Base-by-base conservation (phyloP, 2,888 invertebrate species). In the Lithophane leautieri region DNA sequence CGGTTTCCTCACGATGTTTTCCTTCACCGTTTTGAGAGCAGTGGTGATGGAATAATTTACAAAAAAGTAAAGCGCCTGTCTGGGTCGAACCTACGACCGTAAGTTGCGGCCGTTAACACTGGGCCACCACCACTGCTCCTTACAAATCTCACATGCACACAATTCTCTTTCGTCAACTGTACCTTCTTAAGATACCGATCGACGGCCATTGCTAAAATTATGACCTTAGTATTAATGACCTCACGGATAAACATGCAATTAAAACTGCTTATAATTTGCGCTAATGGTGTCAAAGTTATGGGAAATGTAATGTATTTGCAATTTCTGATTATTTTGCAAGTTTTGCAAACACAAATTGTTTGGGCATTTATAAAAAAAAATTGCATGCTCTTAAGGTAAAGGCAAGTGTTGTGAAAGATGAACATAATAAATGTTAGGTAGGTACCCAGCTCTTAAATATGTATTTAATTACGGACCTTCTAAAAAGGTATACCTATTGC, bases 231-330 rank as follows among this genome's bases (percentile, higher is more conserved):
- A 58, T 67, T n/a, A 73, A 65, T 75, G 61, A 78, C 79, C 68
- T 60, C n/a, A 42, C n/a, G n/a, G n/a, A n/a, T n/a, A n/a, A n/a
- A 81, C 52, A 62, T 68, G 58, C 40, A 65, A 82, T 82, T 78
- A 82, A 78, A 74, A 76, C 60, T 16, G 19, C 54, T 14, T 70
- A 66, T 78, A 82, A 78, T 82, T 71, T 66, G 22, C 12, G 58
- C 54, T 58, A 82, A 79, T 72, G 74, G 74, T 82, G 82, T 79
- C 82, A 75, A 82, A 82, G 70, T 73, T 79, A 75, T 82, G 82
- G 67, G 79, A 79, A 82, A 25, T 61, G 40, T 44, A 68, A 73
- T 70, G 66, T 60, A 69, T 73, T 28, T 47, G 58, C 62, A 56
- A 62, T 62, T 58, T 28, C 22, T 58, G 60, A 66, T 61, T 42